These are phyloP conservation scores for Pseudochromis fuscus DNA, from an alignment of 2,797 vertebrate genomes.

Conservation along the genomic window DNA sequence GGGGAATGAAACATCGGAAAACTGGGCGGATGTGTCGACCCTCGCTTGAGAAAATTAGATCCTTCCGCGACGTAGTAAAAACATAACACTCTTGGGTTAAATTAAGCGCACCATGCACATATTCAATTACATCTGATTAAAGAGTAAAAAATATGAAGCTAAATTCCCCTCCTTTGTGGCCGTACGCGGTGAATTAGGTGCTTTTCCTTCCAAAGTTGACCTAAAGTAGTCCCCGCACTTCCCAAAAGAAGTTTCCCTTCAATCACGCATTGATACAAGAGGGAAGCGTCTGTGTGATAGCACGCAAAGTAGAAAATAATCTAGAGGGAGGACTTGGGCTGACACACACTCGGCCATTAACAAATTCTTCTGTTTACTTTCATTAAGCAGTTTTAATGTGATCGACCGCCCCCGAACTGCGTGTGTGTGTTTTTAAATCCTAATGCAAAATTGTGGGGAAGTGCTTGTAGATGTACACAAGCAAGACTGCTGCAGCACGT, in stretches of 20 bases:
- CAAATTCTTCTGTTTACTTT: conserved; percentile 58
- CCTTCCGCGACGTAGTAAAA: conserved; percentile 86
- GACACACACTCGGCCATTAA: conserved; percentile 65
- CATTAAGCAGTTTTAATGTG: conserved; percentile 40
- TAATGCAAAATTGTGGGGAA: conserved; percentile 30
- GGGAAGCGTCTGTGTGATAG: conserved; percentile 81
- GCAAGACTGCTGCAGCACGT: conserved; percentile 70
- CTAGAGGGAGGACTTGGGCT: conserved; percentile 65
- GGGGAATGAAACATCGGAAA: conserved; percentile 86
- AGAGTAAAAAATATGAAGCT: fast-evolving
- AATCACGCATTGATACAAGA: conserved; percentile 84
- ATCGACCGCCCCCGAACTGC: conserved; percentile 18
- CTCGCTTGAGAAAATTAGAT: conserved; percentile 83
- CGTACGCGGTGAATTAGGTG: background rate
- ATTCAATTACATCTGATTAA: background rate
- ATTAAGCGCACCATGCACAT: background rate
- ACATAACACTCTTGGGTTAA: conserved; percentile 52
- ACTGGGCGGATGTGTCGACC: conserved; percentile 89
- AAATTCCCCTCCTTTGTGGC: background rate
- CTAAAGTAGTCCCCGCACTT: conserved; percentile 86
- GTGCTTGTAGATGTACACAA: conserved; percentile 33
- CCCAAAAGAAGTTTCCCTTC: conserved; percentile 87
- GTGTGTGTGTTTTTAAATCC: conserved; percentile 10
- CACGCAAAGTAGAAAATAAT: conserved; percentile 78
- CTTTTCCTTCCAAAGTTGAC: conserved; percentile 60